These are phyloP conservation scores for Styela clava DNA, from an alignment of 23 tunicate species.

Conservation along the genomic window DNA sequence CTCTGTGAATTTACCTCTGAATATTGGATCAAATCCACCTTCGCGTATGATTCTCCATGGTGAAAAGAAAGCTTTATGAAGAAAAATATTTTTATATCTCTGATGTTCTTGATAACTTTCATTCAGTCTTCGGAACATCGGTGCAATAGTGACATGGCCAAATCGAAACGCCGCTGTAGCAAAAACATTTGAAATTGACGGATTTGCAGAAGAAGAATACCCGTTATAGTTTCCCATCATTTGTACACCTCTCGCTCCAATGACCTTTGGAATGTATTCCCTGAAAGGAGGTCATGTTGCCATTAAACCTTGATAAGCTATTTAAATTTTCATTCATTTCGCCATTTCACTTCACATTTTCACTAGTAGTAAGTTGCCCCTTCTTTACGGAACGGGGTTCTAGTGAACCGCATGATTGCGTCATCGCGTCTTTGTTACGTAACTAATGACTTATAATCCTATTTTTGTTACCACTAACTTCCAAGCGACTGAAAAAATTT, in stretches of 20 bases:
- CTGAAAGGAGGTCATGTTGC: constrained; percentile 34
- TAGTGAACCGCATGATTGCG: too few species aligned
- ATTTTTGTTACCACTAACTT: too few species aligned
- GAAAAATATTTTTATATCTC: constrained; percentile 56
- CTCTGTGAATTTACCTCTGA: constrained; percentile 89
- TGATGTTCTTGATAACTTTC: constrained; percentile 82
- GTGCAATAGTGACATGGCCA: constrained; percentile 95
- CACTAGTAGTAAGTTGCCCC: too few species aligned
- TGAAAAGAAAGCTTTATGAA: constrained; percentile 88
- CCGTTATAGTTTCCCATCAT: constrained; percentile 76
- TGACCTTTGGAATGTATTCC: constrained; percentile 90
- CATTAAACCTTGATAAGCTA: neutral
- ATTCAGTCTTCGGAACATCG: constrained; percentile 75
- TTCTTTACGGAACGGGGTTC: too few species aligned
- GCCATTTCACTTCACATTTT: too few species aligned
- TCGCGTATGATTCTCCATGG: constrained; percentile 96
- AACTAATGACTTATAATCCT: too few species aligned
- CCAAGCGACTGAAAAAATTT: too few species aligned
- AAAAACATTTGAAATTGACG: constrained; percentile 91
- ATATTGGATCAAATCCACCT: constrained; percentile 92
- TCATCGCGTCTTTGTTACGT: too few species aligned
- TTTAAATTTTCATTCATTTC: neutral
- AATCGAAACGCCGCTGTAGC: constrained; percentile 99
- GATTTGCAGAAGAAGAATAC: constrained; percentile 54
- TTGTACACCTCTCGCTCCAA: constrained; percentile 67